Conservation (phyloP, 2,113 vertebrate genomes). For the Cricetomys ansorgei region DNA sequence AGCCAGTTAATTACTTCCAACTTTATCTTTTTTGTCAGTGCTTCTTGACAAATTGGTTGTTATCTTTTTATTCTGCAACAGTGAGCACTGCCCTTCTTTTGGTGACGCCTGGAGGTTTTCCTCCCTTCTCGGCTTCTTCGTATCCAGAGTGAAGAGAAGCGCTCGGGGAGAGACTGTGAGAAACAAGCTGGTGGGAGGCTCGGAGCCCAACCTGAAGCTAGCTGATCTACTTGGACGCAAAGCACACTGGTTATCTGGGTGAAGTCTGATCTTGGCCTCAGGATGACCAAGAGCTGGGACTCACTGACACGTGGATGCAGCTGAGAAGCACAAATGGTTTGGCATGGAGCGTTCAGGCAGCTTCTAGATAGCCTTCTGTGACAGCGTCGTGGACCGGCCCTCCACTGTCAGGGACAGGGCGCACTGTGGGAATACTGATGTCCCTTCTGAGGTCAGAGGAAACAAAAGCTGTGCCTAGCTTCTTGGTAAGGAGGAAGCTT, state of each 20-base stretch:
- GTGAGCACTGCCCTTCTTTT: slow-evolving; percentile 74
- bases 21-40: slow-evolving; percentile 86
- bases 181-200: neutral
- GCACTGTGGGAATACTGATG: neutral
- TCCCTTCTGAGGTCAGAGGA: neutral
- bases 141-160: slow-evolving; percentile 56
- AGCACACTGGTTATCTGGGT: slow-evolving; percentile 29
- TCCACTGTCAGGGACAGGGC: neutral
- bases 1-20: slow-evolving; percentile 84
- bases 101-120: slow-evolving; percentile 54
- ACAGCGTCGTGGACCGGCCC: neutral
- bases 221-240: slow-evolving; percentile 7
- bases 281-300: neutral
- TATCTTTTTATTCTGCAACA: slow-evolving; percentile 82
- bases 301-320: slow-evolving; percentile 16
- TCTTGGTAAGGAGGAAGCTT: neutral
- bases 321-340: slow-evolving; percentile 21
- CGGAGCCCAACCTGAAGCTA: neutral
- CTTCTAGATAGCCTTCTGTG: neutral
- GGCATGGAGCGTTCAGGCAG: neutral
- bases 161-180: slow-evolving; percentile 24
- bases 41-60: slow-evolving; percentile 83
- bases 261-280: slow-evolving; percentile 52
- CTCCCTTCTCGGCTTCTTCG: slow-evolving; percentile 13
- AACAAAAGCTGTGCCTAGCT: neutral